These are phyloP conservation scores for Phenganax marumi DNA, from an alignment of 92 coral and sea anemone species.

Conservation along the genomic window DNA sequence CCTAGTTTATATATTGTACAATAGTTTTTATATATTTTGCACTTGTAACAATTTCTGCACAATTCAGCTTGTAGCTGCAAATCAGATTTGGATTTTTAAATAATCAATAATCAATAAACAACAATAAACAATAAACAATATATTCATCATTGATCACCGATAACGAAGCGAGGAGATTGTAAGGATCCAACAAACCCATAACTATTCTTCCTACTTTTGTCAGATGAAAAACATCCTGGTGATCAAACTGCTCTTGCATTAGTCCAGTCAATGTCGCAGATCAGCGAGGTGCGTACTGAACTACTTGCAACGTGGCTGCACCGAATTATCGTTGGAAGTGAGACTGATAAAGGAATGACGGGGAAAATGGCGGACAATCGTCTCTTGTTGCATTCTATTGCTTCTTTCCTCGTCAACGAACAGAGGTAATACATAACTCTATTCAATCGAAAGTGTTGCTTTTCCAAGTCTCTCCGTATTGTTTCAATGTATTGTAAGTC, in stretches of 20 bases:
- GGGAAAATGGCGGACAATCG: conserved; percentile 99
- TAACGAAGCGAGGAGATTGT: no score
- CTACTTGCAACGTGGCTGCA: conserved; percentile 76
- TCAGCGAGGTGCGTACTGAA: conserved; percentile 55
- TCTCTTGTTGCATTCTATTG: conserved; percentile 84
- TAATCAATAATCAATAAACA: no score
- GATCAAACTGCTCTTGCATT: conserved; percentile 65
- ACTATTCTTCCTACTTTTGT: not conserved
- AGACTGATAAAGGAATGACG: conserved; percentile 86
- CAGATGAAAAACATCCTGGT: conserved; percentile 77
- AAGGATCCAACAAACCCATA: not conserved
- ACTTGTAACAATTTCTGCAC: no score
- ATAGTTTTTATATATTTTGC: no score
- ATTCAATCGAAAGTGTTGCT: not conserved
- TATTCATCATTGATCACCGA: no score
- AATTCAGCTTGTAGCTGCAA: no score
- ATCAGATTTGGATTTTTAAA: no score
- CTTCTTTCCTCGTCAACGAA: conserved; percentile 80
- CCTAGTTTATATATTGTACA: no score
- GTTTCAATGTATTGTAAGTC: no score
- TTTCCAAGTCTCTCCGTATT: no score
- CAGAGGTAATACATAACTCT: conserved; percentile 52
- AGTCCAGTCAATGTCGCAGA: conserved; percentile 63
- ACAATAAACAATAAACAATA: no score
- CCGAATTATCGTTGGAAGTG: conserved; percentile 83